A percentile compares a stretch with the other conserved stretches of the same genome.
These are phyloP conservation scores for Diplodus sargus DNA, from an alignment of 2,797 vertebrate genomes.

Conservation along the genomic window DNA sequence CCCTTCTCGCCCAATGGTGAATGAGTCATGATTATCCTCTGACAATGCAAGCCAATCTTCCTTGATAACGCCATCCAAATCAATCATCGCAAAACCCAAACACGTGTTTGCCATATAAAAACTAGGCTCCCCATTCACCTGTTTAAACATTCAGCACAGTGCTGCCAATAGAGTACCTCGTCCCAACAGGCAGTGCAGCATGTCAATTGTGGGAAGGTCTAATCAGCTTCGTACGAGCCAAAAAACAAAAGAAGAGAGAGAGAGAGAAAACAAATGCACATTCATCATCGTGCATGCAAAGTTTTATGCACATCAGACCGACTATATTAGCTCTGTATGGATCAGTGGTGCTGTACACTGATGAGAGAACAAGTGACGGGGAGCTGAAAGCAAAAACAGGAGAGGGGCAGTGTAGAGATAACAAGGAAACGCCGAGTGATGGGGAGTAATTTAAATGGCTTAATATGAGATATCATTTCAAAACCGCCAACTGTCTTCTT, in stretches of 20 bases:
- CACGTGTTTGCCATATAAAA: slow-evolving; percentile 62
- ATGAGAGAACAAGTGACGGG: slow-evolving; percentile 50
- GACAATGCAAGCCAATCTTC: slow-evolving; percentile 53
- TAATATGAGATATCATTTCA: slow-evolving; percentile 22
- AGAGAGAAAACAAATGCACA: background rate
- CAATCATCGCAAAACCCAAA: slow-evolving; percentile 67
- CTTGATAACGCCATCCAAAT: slow-evolving; percentile 67
- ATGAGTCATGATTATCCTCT: slow-evolving; percentile 62
- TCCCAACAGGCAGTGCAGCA: slow-evolving; percentile 44
- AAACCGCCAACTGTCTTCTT: slow-evolving; percentile 24
- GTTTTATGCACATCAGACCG: slow-evolving; percentile 40
- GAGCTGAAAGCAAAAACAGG: slow-evolving; percentile 15
- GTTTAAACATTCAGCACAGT: slow-evolving; percentile 54
- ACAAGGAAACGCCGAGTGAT: slow-evolving; percentile 1
- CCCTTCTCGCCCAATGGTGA: slow-evolving; percentile 38
- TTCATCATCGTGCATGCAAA: slow-evolving; percentile 47
- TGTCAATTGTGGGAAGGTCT: slow-evolving; percentile 50
- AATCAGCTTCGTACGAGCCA: slow-evolving; percentile 39
- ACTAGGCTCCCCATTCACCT: slow-evolving; percentile 31
- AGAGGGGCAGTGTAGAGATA: background rate
- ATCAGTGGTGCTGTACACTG: slow-evolving; percentile 34
- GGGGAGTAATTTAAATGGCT: slow-evolving; percentile 32
- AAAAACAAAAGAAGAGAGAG: background rate
- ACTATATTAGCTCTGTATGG: slow-evolving; percentile 44
- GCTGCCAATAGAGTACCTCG: slow-evolving; percentile 36